Evolutionary conservation across 23 tunicate genomes (phyloP), one percentile per base, ranked within the genome.

Genomic region (Trididemnum clinides): DNA sequence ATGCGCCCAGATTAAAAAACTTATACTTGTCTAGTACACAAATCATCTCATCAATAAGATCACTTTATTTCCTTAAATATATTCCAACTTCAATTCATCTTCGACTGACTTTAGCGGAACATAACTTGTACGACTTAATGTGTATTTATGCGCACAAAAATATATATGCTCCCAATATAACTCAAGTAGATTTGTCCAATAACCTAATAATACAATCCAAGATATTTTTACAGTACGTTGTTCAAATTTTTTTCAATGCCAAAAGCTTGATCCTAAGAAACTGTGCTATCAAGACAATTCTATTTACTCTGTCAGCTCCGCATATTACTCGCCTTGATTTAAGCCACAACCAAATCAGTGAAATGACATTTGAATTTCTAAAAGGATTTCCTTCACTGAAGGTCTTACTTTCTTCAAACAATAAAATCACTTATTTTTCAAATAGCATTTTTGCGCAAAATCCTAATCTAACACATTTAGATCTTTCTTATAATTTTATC

Each of bases 401-500:
- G 19, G 51, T 37, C 1, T 51, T 78, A 28, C 25, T 51, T 28
- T 10, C 51, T 1, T 30, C 65, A 4, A 2, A 51, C 21, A 78
- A 78, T 23, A 30, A 25, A 28, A 50, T 78, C 7, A 54, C 25
- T 2, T 18, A 28, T 1, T 5, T 78, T 5, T 6, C 83, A 18
- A 20, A 10, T 19, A 28, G 30, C 7, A 28, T 54, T 3, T 51
- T 51, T 29, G 66, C 7, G 12, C 2, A 5, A 27, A 15, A 12
- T 4, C 37, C 34, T 51, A 51, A 30, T 30, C 21, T 78, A 15
- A n/a, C 26, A 2, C 10, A 50, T 37, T 10, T 51, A 5, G 83
- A 78, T 30, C 36, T 78, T 78, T 78, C 83, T 3, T 27, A 33
- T 30, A 78, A 78, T 51, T 3, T 1, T n/a, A 51, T 78, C 15